Conservation (phyloP, 2,113 vertebrate species). For the Onychostoma macrolepis region DNA sequence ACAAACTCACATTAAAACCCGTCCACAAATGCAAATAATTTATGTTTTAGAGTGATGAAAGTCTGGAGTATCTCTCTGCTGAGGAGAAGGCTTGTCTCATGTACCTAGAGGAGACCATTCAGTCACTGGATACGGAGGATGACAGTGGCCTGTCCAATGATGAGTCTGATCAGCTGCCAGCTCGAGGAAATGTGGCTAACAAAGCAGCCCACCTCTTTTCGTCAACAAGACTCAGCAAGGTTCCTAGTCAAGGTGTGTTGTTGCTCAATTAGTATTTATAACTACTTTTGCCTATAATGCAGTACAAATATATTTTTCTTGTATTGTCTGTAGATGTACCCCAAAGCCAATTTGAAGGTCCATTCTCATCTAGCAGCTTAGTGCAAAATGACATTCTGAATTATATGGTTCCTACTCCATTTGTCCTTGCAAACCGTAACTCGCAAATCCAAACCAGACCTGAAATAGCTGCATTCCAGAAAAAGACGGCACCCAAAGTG, state of each 20-base stretch:
- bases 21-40: neutral
- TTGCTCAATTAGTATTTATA: neutral
- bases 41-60: conserved; percentile 81
- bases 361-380: conserved; percentile 43
- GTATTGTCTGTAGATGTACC: conserved; percentile 67
- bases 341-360: conserved; percentile 39
- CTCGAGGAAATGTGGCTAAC: conserved; percentile 56
- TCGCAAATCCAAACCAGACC: conserved; percentile 61
- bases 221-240: conserved; percentile 62
- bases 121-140: conserved; percentile 85
- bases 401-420: conserved; percentile 69
- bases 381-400: conserved; percentile 31
- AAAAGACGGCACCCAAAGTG: conserved; percentile 40
- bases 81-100: conserved; percentile 92
- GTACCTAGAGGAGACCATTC: conserved; percentile 93
- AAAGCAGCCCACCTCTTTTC: conserved; percentile 67
- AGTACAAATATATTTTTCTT: conserved; percentile 2
- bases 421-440: conserved; percentile 62
- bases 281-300: neutral
- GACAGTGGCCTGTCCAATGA: conserved; percentile 83
- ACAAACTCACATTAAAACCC: no score
- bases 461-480: conserved; percentile 32
- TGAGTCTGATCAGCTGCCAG: conserved; percentile 65
- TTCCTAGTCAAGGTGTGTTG: conserved; percentile 61
- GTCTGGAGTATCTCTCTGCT: conserved; percentile 86